Percentiles rank a stretch among this genome's conserved stretches.
These are phyloP conservation scores for Drosophila dives DNA, from an alignment of 2,888 invertebrate species.

Conservation along the genomic window DNA sequence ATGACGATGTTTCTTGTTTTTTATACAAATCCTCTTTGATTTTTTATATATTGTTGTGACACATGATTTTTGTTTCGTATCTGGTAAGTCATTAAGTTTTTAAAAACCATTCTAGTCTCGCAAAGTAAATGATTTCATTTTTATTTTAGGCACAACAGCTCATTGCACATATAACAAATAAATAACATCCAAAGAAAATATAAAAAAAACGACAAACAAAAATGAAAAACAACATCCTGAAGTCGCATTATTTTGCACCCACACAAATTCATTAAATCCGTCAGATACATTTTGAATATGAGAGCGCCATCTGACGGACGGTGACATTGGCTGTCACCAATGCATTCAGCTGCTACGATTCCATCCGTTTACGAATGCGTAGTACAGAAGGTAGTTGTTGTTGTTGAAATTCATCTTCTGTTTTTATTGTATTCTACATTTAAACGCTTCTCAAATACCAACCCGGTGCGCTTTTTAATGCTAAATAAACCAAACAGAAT, in stretches of 20 bases:
- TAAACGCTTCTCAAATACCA: constrained; percentile 54
- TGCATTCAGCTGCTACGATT: constrained; percentile 52
- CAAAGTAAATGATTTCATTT: constrained; percentile 80
- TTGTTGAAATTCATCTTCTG: constrained; percentile 40
- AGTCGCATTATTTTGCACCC: constrained; percentile 59
- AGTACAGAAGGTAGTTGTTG: constrained; percentile 72
- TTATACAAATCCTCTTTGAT: constrained; percentile 39
- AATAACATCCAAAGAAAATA: constrained; percentile 27
- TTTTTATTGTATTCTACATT: constrained; percentile 42
- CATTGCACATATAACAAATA: constrained; percentile 54
- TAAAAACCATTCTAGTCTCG: constrained; percentile 66
- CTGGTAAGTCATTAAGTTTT: constrained; percentile 75
- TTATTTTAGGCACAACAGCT: constrained; percentile 78
- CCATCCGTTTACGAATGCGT: constrained; percentile 47
- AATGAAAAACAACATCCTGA: constrained; percentile 44
- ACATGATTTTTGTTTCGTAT: constrained; percentile 56
- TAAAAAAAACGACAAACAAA: constrained; percentile 14
- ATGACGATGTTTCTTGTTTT: constrained; percentile 41
- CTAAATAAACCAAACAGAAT: constrained; percentile 43
- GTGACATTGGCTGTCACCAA: constrained; percentile 45
- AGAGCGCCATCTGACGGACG: constrained; percentile 54
- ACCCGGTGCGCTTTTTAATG: constrained; percentile 69
- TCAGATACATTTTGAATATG: constrained; percentile 60
- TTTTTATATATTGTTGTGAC: constrained; percentile 56
- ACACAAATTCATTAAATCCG: constrained; percentile 47